Evolutionary conservation across 2,113 vertebrate species (phyloP).

Genomic region (Epinephelus fuscoguttatus): DNA sequence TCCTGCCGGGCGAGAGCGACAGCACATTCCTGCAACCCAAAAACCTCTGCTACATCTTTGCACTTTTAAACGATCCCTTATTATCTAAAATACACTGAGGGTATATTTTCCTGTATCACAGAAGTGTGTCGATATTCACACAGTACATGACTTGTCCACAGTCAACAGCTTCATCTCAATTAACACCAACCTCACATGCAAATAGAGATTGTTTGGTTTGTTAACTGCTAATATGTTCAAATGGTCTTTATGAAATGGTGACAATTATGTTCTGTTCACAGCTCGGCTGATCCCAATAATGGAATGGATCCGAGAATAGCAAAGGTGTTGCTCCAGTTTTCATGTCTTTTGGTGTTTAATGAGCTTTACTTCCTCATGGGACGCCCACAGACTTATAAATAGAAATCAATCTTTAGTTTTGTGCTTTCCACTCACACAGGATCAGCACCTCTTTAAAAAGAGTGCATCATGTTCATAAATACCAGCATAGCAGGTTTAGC

Average conservation of each 20-base stretch:
- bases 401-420: slow-evolving; percentile 6
- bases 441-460: not conserved
- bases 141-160: not conserved
- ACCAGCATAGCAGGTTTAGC: not conserved
- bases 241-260: not conserved
- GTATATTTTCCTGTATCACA: not conserved
- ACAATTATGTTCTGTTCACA: slow-evolving; percentile 16
- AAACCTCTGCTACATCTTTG: not conserved
- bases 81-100: not conserved
- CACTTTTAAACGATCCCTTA: not conserved
- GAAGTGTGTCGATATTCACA: not conserved
- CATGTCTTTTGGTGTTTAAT: slow-evolving; percentile 27
- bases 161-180: not conserved
- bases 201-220: not conserved
- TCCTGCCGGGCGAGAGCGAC: not conserved
- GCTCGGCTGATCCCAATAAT: slow-evolving; percentile 5
- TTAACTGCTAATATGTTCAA: not conserved
- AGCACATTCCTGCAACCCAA: slow-evolving; percentile 4
- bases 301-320: slow-evolving; percentile 5
- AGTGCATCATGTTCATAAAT: not conserved
- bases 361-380: slow-evolving; percentile 29
- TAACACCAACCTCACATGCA: not conserved
- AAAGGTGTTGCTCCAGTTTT: slow-evolving; percentile 40
- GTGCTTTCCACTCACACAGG: not conserved
- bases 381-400: slow-evolving; percentile 11